Conservation (phyloP, 2,113 vertebrate species). For the Ophthalmotilapia sp. region DNA sequence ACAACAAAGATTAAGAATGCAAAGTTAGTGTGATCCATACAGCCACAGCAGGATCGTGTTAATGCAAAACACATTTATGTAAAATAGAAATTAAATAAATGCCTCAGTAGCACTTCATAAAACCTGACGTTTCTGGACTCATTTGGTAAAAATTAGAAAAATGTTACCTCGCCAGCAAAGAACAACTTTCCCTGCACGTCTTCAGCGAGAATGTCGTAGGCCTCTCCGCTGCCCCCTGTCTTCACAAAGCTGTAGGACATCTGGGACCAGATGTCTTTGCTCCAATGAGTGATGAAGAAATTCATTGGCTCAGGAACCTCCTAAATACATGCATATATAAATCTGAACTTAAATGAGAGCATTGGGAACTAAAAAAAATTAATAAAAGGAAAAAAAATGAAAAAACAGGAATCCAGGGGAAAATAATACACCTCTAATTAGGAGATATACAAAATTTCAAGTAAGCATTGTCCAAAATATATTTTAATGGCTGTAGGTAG, state of each 20-base stretch:
- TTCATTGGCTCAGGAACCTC: constrained; percentile 86
- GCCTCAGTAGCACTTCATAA: neutral
- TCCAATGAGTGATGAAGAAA: constrained; percentile 90
- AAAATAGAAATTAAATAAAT: neutral
- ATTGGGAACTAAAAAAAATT: neutral
- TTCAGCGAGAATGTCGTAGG: constrained; percentile 91
- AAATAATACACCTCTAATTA: neutral
- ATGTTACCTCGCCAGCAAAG: constrained; percentile 89
- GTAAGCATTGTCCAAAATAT: neutral
- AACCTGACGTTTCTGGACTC: neutral
- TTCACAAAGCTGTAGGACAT: constrained; percentile 98
- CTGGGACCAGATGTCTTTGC: constrained; percentile 88
- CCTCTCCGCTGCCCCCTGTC: constrained; percentile 92
- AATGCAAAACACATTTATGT: neutral
- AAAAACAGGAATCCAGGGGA: neutral
- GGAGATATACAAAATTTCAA: neutral
- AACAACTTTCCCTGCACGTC: constrained; percentile 91
- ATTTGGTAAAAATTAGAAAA: neutral
- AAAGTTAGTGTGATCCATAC: neutral
- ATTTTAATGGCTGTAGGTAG: neutral
- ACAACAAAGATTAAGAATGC: neutral
- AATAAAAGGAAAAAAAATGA: accelerated
- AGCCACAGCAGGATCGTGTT: neutral
- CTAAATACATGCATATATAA: neutral
- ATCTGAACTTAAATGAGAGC: neutral